phyloP scores from a whole-genome alignment of 2,113 vertebrate species.

The Orthonyx spaldingii region DNA sequence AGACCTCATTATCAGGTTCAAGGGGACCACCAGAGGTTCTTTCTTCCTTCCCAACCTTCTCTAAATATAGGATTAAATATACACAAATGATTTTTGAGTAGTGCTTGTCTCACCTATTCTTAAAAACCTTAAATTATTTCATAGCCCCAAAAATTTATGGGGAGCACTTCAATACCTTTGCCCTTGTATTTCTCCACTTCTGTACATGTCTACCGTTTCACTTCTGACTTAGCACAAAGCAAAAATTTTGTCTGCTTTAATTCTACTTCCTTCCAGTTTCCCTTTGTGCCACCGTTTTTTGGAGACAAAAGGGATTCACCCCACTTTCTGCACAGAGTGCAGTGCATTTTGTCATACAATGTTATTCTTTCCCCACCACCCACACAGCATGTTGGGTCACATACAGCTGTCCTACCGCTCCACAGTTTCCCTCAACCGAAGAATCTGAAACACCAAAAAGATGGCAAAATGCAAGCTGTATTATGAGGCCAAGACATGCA shows the following conservation, averaged over 20 bases:
- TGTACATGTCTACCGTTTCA: accelerated
- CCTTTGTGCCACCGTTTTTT: neutral
- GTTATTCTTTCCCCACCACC: neutral
- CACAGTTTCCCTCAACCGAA: neutral
- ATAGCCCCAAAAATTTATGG: neutral
- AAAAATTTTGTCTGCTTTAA: neutral
- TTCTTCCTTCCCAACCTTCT: neutral
- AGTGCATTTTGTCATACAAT: neutral
- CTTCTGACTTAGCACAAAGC: neutral
- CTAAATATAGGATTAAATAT: neutral
- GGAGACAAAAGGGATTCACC: neutral
- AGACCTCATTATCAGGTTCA: neutral
- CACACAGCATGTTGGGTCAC: neutral
- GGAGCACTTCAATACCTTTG: neutral
- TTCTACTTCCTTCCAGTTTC: neutral
- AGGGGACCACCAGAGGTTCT: neutral
- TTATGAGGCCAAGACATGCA: neutral
- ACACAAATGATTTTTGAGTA: neutral
- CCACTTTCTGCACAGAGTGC: neutral
- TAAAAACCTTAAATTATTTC: neutral
- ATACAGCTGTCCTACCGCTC: neutral
- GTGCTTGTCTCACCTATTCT: neutral
- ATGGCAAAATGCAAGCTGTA: neutral
- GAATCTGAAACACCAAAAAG: neutral
- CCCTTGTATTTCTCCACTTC: neutral